These are phyloP conservation scores for Periparus ater DNA, from an alignment of 2,797 vertebrate genomes.

Conservation along the genomic window DNA sequence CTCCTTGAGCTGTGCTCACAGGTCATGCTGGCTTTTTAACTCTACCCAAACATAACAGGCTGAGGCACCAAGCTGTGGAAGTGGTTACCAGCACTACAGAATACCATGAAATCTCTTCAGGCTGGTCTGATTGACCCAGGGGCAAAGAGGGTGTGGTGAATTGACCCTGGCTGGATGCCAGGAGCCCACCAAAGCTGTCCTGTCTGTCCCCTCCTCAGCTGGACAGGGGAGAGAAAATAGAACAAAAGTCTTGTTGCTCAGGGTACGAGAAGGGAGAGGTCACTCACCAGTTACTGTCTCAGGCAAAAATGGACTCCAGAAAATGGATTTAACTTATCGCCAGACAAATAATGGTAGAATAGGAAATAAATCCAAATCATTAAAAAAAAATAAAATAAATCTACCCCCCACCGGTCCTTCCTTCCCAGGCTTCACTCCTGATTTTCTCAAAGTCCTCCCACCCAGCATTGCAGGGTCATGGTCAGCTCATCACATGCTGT, in stretches of 20 bases:
- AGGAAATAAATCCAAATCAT: not conserved
- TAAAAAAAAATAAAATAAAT: no score
- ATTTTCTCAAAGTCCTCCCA: not conserved
- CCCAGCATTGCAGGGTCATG: rapidly evolving
- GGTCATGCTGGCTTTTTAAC: not conserved
- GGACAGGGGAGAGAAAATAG: not conserved
- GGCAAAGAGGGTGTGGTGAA: rapidly evolving
- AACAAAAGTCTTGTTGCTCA: not conserved
- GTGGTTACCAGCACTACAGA: not conserved
- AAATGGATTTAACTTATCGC: not conserved
- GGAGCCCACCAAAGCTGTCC: rapidly evolving
- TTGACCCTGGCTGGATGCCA: not conserved
- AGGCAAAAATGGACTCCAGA: not conserved
- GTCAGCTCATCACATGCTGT: no score
- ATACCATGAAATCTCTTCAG: not conserved
- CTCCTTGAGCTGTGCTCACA: not conserved
- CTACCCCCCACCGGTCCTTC: rapidly evolving
- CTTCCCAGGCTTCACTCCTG: not conserved
- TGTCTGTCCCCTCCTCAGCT: not conserved
- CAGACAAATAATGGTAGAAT: not conserved
- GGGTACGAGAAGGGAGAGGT: not conserved
- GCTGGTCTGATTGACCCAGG: not conserved
- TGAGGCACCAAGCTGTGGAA: not conserved
- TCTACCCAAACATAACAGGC: not conserved
- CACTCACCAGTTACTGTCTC: rapidly evolving